These are phyloP conservation scores for Hetaerina titia DNA, from an alignment of 2,888 invertebrate species.

Conservation along the genomic window DNA sequence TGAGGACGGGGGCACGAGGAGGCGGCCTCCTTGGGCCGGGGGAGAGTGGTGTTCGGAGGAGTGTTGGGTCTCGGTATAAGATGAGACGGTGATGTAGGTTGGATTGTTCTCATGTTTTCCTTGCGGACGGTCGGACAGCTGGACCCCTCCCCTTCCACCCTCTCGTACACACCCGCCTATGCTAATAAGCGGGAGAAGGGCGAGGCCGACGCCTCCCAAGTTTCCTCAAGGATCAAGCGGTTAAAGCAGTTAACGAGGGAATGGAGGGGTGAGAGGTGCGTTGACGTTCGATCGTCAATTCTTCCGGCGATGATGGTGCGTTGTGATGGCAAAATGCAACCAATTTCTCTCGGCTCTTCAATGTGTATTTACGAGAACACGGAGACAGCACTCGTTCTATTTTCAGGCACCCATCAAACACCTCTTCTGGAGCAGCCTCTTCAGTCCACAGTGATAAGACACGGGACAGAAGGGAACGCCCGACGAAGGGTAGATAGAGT, in stretches of 20 bases:
- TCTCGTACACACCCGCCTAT: not conserved
- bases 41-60: not conserved
- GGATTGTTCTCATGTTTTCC: conserved; percentile 25
- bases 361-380: not conserved
- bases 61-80: not conserved
- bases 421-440: not conserved
- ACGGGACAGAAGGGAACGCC: too few species aligned
- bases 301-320: not conserved
- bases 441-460: not conserved
- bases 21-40: not conserved
- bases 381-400: not conserved
- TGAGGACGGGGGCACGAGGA: not conserved
- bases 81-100: not conserved
- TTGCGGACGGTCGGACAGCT: conserved; percentile 18
- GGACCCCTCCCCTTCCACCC: not conserved
- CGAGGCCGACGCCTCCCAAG: not conserved
- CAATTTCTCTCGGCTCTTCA: too few species aligned
- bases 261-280: not conserved
- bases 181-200: not conserved
- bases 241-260: not conserved
- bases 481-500: too few species aligned
- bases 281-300: not conserved
- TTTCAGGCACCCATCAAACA: not conserved
- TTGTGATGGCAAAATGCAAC: not conserved
- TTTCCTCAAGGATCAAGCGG: conserved; percentile 2